Evolutionary conservation across 1,140 invertebrate genomes (phyloP).

Genomic region (Brachionus sp.): DNA sequence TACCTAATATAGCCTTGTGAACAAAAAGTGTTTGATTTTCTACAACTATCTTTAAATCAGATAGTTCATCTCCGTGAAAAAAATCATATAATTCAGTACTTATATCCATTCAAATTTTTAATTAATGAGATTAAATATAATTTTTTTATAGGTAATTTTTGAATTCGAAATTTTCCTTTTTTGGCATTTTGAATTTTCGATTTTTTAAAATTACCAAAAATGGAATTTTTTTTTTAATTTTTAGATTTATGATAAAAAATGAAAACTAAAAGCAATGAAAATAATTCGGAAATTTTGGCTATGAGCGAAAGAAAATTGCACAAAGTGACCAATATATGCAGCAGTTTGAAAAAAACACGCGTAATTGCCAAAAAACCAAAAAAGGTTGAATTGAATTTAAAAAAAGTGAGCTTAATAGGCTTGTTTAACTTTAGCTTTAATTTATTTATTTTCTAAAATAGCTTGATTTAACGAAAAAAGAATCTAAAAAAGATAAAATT

Average conservation of each 20-base stretch:
- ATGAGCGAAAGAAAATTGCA: conserved; percentile 14
- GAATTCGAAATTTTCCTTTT: not conserved
- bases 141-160: not conserved
- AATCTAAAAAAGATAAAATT: not conserved
- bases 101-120: not conserved
- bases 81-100: not conserved
- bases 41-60: not conserved
- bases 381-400: conserved; percentile 21
- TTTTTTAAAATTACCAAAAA: not conserved
- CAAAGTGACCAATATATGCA: not conserved
- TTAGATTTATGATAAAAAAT: not conserved
- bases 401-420: no score
- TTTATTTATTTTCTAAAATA: not conserved
- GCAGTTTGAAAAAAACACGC: conserved; percentile 28
- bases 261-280: not conserved
- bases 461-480: conserved; percentile 1
- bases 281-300: not conserved
- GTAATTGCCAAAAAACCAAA: conserved; percentile 17
- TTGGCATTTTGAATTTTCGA: not conserved
- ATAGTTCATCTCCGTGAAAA: conserved; percentile 16
- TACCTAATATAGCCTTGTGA: conserved; percentile 26
- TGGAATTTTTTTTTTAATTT: not conserved
- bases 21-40: not conserved
- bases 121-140: not conserved
- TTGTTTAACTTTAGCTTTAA: no score